A percentile compares a stretch with the other conserved stretches of the same genome.
Conservation (phyloP, 1,140 invertebrate genomes). For the Mylabris phalerata region DNA sequence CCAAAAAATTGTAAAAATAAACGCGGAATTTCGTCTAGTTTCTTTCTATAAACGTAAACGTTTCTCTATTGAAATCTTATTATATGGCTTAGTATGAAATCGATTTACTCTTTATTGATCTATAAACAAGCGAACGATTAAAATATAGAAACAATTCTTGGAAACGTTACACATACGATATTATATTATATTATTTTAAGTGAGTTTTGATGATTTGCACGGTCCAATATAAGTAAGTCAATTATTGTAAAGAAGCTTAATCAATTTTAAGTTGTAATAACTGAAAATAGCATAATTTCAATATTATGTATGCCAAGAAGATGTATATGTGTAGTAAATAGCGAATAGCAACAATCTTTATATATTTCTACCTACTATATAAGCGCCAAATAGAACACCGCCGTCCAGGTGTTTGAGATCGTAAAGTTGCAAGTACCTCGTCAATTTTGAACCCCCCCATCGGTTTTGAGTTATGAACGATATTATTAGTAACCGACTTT, state of each 20-base stretch:
- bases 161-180: neutral
- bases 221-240: neutral
- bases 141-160: conserved; percentile 4
- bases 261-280: no score
- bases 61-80: no score
- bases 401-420: conserved; percentile 9
- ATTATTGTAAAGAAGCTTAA: no score
- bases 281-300: no score
- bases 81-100: neutral
- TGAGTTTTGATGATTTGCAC: conserved; percentile 13
- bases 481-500: conserved; percentile 16
- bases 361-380: neutral
- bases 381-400: conserved; percentile 6
- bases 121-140: conserved; percentile 10
- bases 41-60: no score
- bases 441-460: no score
- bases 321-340: no score
- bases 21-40: no score
- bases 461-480: neutral
- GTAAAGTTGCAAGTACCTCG: conserved; percentile 7
- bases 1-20: no score
- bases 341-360: no score
- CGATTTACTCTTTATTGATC: conserved; percentile 10
- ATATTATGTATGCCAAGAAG: no score
- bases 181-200: neutral